Conservation (phyloP, 2,797 vertebrate species). For the Sebastes variabilis region DNA sequence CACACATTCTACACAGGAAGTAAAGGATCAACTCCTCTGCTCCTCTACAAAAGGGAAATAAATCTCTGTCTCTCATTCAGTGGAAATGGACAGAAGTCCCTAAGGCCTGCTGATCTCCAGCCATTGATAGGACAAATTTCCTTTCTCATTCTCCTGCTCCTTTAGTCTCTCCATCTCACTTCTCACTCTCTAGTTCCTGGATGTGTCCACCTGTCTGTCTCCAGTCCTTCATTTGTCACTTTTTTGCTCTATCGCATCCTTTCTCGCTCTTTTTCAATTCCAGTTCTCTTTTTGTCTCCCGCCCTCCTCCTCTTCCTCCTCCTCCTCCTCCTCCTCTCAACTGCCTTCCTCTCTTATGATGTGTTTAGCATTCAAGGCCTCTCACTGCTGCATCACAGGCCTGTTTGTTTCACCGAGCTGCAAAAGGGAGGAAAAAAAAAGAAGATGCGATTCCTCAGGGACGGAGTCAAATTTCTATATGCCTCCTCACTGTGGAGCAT, state of each 20-base stretch:
- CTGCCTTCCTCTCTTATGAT: slow-evolving; percentile 58
- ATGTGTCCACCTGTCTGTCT: slow-evolving; percentile 37
- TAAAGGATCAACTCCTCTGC: slow-evolving; percentile 26
- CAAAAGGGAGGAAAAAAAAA: slow-evolving; percentile 20
- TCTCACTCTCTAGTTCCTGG: slow-evolving; percentile 16
- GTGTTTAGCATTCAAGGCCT: slow-evolving; percentile 80
- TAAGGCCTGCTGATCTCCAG: slow-evolving; percentile 39
- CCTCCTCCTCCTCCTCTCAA: slow-evolving; percentile 2
- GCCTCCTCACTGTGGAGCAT: slow-evolving; percentile 16
- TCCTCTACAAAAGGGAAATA: slow-evolving; percentile 39
- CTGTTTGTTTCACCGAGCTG: slow-evolving; percentile 71
- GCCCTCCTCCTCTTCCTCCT: not conserved
- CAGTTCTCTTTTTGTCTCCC: slow-evolving; percentile 33
- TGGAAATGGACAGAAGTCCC: slow-evolving; percentile 53
- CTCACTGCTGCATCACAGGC: slow-evolving; percentile 76
- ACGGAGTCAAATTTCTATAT: slow-evolving; percentile 41
- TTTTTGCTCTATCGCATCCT: slow-evolving; percentile 21
- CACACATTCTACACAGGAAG: slow-evolving; percentile 22
- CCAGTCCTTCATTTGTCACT: slow-evolving; percentile 43
- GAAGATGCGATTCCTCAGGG: slow-evolving; percentile 46
- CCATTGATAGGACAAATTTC: slow-evolving; percentile 44
- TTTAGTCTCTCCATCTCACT: slow-evolving; percentile 27
- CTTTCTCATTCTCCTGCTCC: slow-evolving; percentile 34
- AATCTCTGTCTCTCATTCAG: slow-evolving; percentile 52
- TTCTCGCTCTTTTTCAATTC: slow-evolving; percentile 33